Conservation (phyloP, 2,797 vertebrate species). For the Coendou prehensilis region DNA sequence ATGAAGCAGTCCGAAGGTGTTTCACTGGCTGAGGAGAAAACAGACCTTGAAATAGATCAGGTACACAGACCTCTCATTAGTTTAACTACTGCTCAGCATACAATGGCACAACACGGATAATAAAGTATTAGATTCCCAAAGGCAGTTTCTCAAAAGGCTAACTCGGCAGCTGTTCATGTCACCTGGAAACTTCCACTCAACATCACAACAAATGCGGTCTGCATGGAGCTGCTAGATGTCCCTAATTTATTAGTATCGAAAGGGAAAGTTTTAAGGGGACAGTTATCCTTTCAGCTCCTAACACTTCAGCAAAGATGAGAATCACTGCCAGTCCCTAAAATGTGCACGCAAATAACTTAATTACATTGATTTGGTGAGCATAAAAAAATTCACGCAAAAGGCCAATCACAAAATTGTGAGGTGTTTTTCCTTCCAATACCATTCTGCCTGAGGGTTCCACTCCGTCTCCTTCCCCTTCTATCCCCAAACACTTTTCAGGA, state of each 20-base stretch:
- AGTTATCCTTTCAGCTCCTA: slow-evolving; percentile 62
- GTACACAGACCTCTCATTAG: slow-evolving; percentile 71
- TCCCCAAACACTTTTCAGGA: background rate
- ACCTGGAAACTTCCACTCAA: slow-evolving; percentile 74
- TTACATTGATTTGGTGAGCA: background rate
- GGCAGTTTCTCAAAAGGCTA: slow-evolving; percentile 64
- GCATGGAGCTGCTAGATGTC: background rate
- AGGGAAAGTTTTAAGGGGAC: slow-evolving; percentile 72
- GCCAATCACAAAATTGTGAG: background rate
- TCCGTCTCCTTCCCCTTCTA: background rate
- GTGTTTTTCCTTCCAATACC: background rate
- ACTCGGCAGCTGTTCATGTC: slow-evolving; percentile 71
- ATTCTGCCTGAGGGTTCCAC: background rate
- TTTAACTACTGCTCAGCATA: slow-evolving; percentile 66
- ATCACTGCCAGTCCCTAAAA: slow-evolving; percentile 47
- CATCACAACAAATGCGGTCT: slow-evolving; percentile 44
- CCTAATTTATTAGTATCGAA: slow-evolving; percentile 69
- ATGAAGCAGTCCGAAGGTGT: slow-evolving; percentile 31
- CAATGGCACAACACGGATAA: slow-evolving; percentile 42
- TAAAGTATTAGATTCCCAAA: slow-evolving; percentile 65
- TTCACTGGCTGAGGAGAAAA: slow-evolving; percentile 71
- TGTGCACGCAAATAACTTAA: slow-evolving; percentile 21
- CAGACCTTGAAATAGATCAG: slow-evolving; percentile 70
- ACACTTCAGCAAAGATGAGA: slow-evolving; percentile 66
- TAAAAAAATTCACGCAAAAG: slow-evolving; percentile 17